These are phyloP conservation scores for Clistopyga incitator DNA, from an alignment of 2,888 invertebrate species.

Conservation along the genomic window DNA sequence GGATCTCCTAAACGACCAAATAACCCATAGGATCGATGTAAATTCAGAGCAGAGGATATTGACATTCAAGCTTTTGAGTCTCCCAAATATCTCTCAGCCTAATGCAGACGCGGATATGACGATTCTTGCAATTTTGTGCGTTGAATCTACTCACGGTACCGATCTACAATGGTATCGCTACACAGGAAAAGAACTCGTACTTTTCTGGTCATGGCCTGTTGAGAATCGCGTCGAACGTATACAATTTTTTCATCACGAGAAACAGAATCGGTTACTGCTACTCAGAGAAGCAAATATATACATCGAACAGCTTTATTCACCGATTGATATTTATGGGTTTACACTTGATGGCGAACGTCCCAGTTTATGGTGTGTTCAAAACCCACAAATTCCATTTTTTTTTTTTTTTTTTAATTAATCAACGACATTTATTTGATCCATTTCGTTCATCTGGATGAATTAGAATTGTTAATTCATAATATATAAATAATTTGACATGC, in stretches of 20 bases:
- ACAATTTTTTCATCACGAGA: slow-evolving; percentile 73
- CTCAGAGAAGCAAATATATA: slow-evolving; percentile 68
- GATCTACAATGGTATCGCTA: slow-evolving; percentile 80
- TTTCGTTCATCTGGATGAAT: neutral
- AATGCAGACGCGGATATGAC: slow-evolving; percentile 63
- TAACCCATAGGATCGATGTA: slow-evolving; percentile 22
- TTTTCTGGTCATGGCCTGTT: slow-evolving; percentile 75
- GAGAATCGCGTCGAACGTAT: slow-evolving; percentile 73
- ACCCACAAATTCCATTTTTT: neutral
- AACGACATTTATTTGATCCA: slow-evolving; percentile 4
- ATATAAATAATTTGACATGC: neutral
- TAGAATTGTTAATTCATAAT: neutral
- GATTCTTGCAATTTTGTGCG: slow-evolving; percentile 75
- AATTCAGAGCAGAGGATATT: slow-evolving; percentile 66
- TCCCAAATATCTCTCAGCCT: slow-evolving; percentile 68
- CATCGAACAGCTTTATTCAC: slow-evolving; percentile 64
- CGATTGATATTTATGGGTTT: slow-evolving; percentile 81
- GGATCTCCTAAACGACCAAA: slow-evolving; percentile 44
- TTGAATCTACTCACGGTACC: slow-evolving; percentile 65
- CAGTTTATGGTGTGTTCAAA: slow-evolving; percentile 78
- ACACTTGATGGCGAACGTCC: slow-evolving; percentile 69
- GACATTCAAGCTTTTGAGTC: slow-evolving; percentile 71
- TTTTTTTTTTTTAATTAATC: neutral
- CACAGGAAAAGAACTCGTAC: slow-evolving; percentile 66
- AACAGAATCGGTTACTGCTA: slow-evolving; percentile 76